phyloP scores from a whole-genome alignment of 2,888 invertebrate species.

The Tenthredo notha region DNA sequence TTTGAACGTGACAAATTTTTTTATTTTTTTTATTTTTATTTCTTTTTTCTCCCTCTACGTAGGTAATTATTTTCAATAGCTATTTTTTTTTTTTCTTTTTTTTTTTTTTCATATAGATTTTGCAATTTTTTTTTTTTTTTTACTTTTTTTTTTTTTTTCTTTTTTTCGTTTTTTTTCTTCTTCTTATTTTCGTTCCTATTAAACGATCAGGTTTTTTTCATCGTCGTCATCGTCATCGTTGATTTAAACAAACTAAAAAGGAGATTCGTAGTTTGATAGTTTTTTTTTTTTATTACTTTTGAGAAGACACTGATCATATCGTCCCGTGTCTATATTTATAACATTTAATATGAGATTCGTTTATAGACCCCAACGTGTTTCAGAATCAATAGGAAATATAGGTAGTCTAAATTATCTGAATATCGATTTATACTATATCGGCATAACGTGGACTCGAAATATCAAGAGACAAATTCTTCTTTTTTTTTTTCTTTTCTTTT shows the following conservation, averaged over 20 bases:
- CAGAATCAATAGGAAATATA: neutral
- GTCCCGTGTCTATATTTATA: neutral
- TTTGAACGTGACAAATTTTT: constrained; percentile 17
- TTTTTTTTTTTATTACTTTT: neutral
- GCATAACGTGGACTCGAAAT: neutral
- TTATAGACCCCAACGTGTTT: neutral
- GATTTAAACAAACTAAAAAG: neutral
- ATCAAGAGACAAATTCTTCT: neutral
- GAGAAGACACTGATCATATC: neutral
- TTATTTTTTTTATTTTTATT: no score
- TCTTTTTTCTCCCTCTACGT: neutral
- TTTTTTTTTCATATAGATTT: neutral
- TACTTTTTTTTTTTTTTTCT: neutral
- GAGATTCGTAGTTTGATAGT: neutral
- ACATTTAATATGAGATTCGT: constrained; percentile 8
- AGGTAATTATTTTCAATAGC: neutral
- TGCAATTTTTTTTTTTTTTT: neutral
- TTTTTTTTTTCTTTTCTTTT: no score
- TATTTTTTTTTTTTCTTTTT: neutral
- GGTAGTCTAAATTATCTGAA: neutral
- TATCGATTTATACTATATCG: neutral
- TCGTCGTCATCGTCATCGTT: neutral
- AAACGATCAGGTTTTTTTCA: neutral
- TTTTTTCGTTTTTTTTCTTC: neutral
- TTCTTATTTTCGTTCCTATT: neutral